Conservation (phyloP, 2,113 vertebrate genomes). For the Poeciliopsis retropinna region DNA sequence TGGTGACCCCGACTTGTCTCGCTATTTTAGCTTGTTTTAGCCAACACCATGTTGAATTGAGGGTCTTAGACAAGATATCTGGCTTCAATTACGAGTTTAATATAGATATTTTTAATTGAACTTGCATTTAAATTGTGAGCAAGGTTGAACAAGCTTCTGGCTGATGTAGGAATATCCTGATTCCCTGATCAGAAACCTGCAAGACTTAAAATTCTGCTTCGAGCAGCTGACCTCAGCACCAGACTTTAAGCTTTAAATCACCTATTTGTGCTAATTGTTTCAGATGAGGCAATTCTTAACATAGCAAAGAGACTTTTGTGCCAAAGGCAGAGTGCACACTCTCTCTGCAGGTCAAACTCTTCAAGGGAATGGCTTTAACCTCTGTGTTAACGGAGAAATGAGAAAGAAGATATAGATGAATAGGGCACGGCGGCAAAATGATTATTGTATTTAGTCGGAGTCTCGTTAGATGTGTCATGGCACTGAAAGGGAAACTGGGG, state of each 20-base stretch:
- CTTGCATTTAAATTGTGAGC: constrained; percentile 11
- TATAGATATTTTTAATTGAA: constrained; percentile 7
- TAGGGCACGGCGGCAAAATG: constrained; percentile 2
- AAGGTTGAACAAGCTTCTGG: constrained; percentile 6
- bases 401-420: constrained; percentile 26
- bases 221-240: constrained; percentile 3
- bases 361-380: constrained; percentile 37
- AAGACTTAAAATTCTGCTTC: constrained; percentile 10
- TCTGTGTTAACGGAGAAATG: constrained; percentile 18
- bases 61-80: constrained; percentile 9
- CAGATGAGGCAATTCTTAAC: constrained; percentile 23
- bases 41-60: not conserved
- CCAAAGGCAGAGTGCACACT: constrained; percentile 7
- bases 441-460: constrained; percentile 24
- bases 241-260: constrained; percentile 9
- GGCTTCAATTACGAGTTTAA: not conserved
- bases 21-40: not conserved
- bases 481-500: constrained; percentile 23
- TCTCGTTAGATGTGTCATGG: constrained; percentile 6
- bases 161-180: constrained; percentile 1
- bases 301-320: constrained; percentile 46
- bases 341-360: constrained; percentile 9
- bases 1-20: constrained; percentile 14
- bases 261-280: constrained; percentile 13
- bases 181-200: constrained; percentile 16